Evolutionary conservation across 2,797 vertebrate species (phyloP).

Genomic region (Anniella stebbinsi): DNA sequence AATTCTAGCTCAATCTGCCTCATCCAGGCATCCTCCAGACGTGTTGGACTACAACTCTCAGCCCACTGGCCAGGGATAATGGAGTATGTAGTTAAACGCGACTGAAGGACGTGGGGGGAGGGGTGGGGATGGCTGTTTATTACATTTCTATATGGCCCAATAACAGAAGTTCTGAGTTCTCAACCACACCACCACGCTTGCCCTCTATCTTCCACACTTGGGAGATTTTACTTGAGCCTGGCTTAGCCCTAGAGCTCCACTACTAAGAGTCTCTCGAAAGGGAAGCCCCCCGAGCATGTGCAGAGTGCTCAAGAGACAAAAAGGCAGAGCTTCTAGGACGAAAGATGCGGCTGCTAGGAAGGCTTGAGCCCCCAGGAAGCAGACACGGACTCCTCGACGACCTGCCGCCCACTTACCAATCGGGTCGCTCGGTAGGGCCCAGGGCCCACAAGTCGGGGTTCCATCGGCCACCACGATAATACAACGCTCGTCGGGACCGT

Average conservation of each 20-base stretch:
- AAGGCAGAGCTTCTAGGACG: not conserved
- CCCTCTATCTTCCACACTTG: not conserved
- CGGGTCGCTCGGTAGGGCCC: constrained; percentile 90
- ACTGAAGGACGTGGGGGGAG: too few species aligned
- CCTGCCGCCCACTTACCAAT: constrained; percentile 81
- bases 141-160: too few species aligned
- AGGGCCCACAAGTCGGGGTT: constrained; percentile 83
- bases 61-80: not conserved
- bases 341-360: not conserved
- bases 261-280: too few species aligned
- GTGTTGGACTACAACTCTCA: not conserved
- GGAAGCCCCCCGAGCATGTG: not conserved
- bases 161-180: not conserved
- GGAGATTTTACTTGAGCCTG: not conserved
- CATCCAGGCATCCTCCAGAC: not conserved
- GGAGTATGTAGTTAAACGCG: not conserved
- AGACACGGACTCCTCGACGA: too few species aligned
- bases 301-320: not conserved
- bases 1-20: not conserved
- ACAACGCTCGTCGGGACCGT: not conserved
- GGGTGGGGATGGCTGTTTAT: too few species aligned
- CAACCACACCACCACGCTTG: not conserved
- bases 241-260: not conserved
- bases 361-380: not conserved
- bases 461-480: constrained; percentile 70